These are phyloP conservation scores for Chironomus striatipennis DNA, from an alignment of 1,140 invertebrate species.

Conservation along the genomic window DNA sequence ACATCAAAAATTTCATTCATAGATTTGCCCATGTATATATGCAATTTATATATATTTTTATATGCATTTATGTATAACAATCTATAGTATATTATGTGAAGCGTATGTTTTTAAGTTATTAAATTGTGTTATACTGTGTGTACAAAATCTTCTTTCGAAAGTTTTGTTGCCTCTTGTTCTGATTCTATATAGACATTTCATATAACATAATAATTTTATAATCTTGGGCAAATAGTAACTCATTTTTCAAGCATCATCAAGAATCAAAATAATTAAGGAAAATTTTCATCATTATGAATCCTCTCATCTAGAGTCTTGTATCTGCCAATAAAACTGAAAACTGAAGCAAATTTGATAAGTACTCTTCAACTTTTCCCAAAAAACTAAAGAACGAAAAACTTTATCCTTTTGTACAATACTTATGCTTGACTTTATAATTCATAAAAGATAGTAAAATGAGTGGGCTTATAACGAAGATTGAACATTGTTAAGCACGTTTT, in stretches of 20 bases:
- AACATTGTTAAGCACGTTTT: background rate
- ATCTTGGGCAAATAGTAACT: too few relatives aligned
- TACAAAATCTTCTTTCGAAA: background rate
- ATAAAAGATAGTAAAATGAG: too few relatives aligned
- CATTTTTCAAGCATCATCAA: too few relatives aligned
- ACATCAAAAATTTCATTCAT: too few relatives aligned
- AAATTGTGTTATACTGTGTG: background rate
- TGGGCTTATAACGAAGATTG: background rate
- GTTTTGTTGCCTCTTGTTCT: background rate
- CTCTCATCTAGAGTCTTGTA: too few relatives aligned
- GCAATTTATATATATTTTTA: slow-evolving; percentile 12
- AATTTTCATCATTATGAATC: too few relatives aligned
- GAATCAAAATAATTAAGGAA: too few relatives aligned
- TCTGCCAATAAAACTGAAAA: slow-evolving; percentile 2
- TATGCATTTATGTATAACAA: background rate
- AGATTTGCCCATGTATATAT: too few relatives aligned
- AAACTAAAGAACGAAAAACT: too few relatives aligned
- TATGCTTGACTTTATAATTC: too few relatives aligned
- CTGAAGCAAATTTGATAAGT: background rate
- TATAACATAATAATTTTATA: too few relatives aligned
- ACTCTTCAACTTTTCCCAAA: background rate
- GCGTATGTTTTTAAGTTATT: slow-evolving; percentile 9
- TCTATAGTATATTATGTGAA: slow-evolving; percentile 4
- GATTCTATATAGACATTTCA: background rate
- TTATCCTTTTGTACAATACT: too few relatives aligned